phyloP scores from a whole-genome alignment of 2,113 vertebrate genomes.

The Rhinichthys klamathensis region DNA sequence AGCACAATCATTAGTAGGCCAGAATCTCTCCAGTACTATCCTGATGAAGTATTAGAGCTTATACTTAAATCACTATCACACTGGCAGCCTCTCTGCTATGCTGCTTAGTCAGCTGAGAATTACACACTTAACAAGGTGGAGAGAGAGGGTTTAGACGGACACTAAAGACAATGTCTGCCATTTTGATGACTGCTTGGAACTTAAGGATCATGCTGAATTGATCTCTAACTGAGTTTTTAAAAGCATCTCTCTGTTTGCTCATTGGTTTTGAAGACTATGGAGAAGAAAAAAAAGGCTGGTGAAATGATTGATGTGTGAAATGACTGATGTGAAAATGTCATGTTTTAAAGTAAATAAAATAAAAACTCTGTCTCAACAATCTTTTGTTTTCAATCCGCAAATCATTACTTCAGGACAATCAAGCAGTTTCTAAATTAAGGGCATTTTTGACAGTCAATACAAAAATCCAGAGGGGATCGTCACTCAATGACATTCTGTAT shows the following conservation, averaged over 20 bases:
- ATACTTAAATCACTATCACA: constrained; percentile 61
- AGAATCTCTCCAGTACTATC: constrained; percentile 71
- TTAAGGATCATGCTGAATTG: not conserved
- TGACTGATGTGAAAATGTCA: not conserved
- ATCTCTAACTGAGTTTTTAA: not conserved
- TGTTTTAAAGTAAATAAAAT: not conserved
- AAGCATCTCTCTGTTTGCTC: not conserved
- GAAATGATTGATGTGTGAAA: not conserved
- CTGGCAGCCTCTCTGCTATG: constrained; percentile 56
- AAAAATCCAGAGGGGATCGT: not conserved
- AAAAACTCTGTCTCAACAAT: not conserved
- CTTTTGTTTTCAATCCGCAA: not conserved
- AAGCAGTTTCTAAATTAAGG: not conserved
- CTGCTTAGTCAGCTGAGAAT: constrained; percentile 30
- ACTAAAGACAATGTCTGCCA: constrained; percentile 62
- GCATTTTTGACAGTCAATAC: not conserved
- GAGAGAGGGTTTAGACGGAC: constrained; percentile 40
- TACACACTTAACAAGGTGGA: constrained; percentile 20
- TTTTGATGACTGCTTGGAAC: constrained; percentile 50
- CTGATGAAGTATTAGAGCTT: constrained; percentile 78
- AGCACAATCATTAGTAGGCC: constrained; percentile 90
- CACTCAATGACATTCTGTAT: constrained; percentile 40
- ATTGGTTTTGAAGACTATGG: not conserved
- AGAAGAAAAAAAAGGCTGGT: not conserved
- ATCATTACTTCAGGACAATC: not conserved